These are phyloP conservation scores for Eublepharis macularius DNA, from an alignment of 2,113 vertebrate species.

Conservation along the genomic window DNA sequence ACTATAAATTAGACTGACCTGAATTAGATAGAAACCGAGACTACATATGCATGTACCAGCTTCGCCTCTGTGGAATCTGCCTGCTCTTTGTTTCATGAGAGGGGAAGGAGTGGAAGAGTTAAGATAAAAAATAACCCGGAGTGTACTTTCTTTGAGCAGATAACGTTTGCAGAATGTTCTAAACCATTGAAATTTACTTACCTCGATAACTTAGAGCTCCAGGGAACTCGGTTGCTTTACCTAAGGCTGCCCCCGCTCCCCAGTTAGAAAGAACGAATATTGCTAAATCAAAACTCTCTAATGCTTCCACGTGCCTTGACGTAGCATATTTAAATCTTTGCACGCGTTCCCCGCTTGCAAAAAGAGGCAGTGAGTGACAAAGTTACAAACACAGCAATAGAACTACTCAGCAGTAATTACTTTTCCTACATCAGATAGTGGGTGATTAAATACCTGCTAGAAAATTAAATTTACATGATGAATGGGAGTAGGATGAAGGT, in stretches of 20 bases:
- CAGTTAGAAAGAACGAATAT: background rate
- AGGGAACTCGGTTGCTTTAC: background rate
- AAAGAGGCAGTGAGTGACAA: constrained; percentile 64
- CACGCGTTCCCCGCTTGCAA: constrained; percentile 46
- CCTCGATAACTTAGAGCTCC: background rate
- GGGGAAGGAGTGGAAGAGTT: background rate
- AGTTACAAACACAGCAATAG: constrained; percentile 66
- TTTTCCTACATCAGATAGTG: constrained; percentile 86
- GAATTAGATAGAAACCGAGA: too few species aligned
- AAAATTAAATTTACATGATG: constrained; percentile 93
- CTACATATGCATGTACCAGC: background rate
- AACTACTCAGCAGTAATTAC: constrained; percentile 88
- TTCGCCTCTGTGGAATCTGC: background rate
- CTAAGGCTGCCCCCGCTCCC: background rate
- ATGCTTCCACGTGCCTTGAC: constrained; percentile 22
- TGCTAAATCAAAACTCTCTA: constrained; percentile 26
- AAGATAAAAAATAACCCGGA: background rate
- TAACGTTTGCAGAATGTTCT: background rate
- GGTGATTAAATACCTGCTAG: constrained; percentile 93
- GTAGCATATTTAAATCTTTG: constrained; percentile 23
- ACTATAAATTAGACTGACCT: too few species aligned
- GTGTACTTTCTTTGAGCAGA: background rate
- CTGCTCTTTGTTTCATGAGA: background rate
- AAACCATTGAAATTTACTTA: background rate
- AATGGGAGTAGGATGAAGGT: constrained; percentile 85